A percentile compares a stretch with the other conserved stretches of the same genome.
These are phyloP conservation scores for Haliclona indistincta DNA, from an alignment of 37 sponge, comb jelly and placozoan species.

Conservation along the genomic window DNA sequence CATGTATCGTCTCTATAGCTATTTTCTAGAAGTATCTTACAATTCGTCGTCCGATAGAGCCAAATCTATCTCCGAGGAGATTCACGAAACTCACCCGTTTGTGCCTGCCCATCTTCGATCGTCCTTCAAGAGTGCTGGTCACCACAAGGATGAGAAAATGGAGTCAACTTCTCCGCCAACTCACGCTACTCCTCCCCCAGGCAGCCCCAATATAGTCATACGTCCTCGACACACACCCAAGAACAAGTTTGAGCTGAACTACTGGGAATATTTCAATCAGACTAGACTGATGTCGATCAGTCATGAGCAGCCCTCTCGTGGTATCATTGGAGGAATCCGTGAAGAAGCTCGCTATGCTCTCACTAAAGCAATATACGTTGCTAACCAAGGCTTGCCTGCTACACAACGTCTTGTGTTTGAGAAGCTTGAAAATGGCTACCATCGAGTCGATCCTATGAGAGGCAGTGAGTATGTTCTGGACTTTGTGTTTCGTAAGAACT, in stretches of 20 bases:
- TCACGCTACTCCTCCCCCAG: background rate
- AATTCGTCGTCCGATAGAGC: conserved; percentile 27
- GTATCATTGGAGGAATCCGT: conserved; percentile 57
- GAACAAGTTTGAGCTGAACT: conserved; percentile 49
- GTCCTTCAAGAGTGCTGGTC: background rate
- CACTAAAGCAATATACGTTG: conserved; percentile 53
- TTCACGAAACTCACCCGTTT: conserved; percentile 29
- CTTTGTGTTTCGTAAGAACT: conserved; percentile 44
- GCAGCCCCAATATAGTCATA: background rate
- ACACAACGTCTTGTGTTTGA: conserved; percentile 48
- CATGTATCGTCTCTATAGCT: conserved; percentile 64
- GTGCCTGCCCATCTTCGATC: conserved; percentile 55
- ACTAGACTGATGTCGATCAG: conserved; percentile 54
- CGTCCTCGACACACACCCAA: conserved; percentile 35
- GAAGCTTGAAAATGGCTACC: conserved; percentile 64
- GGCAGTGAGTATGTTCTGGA: conserved; percentile 79
- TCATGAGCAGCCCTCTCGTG: conserved; percentile 49
- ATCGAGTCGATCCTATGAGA: conserved; percentile 64
- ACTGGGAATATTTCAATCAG: conserved; percentile 84
- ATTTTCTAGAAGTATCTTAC: conserved; percentile 45
- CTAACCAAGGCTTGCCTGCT: conserved; percentile 36
- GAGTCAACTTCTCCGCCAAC: background rate
- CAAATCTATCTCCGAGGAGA: background rate
- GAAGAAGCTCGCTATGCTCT: conserved; percentile 55
- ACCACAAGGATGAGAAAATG: background rate